These are phyloP conservation scores for Phocoena sinus DNA, from an alignment of 2,113 vertebrate genomes.

Conservation along the genomic window DNA sequence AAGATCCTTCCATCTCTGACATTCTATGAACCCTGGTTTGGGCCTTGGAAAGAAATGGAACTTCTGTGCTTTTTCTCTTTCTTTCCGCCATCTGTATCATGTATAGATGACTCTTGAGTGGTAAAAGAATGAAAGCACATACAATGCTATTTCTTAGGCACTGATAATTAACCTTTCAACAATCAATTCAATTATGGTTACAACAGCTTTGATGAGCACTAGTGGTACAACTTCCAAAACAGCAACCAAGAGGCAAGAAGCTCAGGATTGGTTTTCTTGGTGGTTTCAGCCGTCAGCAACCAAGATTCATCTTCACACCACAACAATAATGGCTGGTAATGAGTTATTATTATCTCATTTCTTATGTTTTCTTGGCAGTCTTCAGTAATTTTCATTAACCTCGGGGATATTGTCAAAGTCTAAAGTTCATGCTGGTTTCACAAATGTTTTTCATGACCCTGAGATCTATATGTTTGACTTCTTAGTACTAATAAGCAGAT, in stretches of 20 bases:
- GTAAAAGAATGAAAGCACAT: neutral
- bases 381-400: neutral
- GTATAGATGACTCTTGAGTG: neutral
- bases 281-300: conserved; percentile 42
- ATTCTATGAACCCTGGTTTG: neutral
- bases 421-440: neutral
- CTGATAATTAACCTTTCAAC: conserved; percentile 13
- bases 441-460: neutral
- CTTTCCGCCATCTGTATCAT: neutral
- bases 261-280: conserved; percentile 43
- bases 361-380: neutral
- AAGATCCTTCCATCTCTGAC: conserved; percentile 14
- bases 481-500: neutral
- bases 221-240: neutral
- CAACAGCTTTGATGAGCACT: conserved; percentile 53
- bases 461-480: neutral
- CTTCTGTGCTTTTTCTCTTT: neutral
- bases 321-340: conserved; percentile 56
- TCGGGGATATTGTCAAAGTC: neutral
- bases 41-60: neutral
- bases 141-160: neutral
- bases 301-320: conserved; percentile 22
- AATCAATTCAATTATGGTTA: conserved; percentile 40
- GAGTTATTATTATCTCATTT: neutral
- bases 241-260: conserved; percentile 3